Evolutionary conservation across 2,888 invertebrate species (phyloP).

Genomic region (Plagiodera versicolora): DNA sequence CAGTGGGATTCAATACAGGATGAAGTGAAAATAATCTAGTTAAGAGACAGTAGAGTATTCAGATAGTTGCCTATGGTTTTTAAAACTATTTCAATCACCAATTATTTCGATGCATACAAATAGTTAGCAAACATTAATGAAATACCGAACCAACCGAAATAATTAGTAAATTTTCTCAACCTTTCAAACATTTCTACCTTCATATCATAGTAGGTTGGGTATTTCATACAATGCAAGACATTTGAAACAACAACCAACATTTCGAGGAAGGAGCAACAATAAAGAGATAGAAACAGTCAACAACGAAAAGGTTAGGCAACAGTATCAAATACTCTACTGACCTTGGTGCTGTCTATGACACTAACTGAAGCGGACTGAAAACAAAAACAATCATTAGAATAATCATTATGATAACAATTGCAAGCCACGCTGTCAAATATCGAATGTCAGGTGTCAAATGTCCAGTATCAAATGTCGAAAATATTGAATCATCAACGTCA

Average conservation of each 20-base stretch:
- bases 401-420: background rate
- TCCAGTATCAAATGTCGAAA: too few species aligned
- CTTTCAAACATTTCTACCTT: too few species aligned
- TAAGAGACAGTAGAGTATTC: slow-evolving; percentile 12
- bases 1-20: background rate
- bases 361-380: slow-evolving; percentile 50
- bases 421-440: too few species aligned
- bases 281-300: slow-evolving; percentile 33
- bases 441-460: too few species aligned
- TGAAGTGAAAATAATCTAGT: background rate
- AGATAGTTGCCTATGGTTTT: slow-evolving; percentile 9
- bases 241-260: slow-evolving; percentile 13
- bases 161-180: too few species aligned
- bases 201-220: slow-evolving; percentile 3
- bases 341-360: slow-evolving; percentile 49
- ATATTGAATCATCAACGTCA: background rate
- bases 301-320: slow-evolving; percentile 43
- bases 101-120: background rate
- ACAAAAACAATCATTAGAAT: slow-evolving; percentile 33
- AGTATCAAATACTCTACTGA: slow-evolving; percentile 47
- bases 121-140: slow-evolving; percentile 3
- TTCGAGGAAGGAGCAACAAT: slow-evolving; percentile 14
- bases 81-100: background rate
- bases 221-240: slow-evolving; percentile 13
- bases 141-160: slow-evolving; percentile 11